Conservation (phyloP, 2,797 vertebrate species). For the Falco novaeseelandiae region DNA sequence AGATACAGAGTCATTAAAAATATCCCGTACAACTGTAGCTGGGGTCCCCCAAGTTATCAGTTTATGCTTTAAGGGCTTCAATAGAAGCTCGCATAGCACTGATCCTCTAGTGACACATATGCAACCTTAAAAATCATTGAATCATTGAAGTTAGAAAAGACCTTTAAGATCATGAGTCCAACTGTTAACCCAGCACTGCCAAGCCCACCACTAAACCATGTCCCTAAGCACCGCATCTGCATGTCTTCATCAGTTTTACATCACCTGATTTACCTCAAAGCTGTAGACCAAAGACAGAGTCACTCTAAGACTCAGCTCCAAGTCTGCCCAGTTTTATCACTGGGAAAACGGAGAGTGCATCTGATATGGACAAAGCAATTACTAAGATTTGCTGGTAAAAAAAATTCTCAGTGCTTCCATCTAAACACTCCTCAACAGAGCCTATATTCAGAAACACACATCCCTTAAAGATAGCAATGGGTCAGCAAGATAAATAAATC, state of each 20-base stretch:
- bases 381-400: background rate
- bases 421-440: no score
- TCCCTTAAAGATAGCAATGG: no score
- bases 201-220: no score
- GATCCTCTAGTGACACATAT: background rate
- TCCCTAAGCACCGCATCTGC: no score
- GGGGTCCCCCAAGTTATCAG: background rate
- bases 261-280: background rate
- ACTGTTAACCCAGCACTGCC: no score
- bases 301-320: background rate
- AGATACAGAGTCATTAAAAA: background rate
- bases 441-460: background rate
- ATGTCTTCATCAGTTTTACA: background rate
- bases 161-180: no score
- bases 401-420: background rate
- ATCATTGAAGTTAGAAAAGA: no score
- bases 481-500: background rate
- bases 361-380: background rate
- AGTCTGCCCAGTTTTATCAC: background rate
- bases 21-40: background rate
- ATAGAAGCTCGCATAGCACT: background rate
- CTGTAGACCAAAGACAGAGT: background rate
- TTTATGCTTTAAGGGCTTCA: background rate
- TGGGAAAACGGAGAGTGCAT: background rate
- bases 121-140: background rate